A percentile compares a stretch with the other conserved stretches of the same genome.
phyloP scores from a whole-genome alignment of 2,888 invertebrate genomes.

The Nymphalis c-album region DNA sequence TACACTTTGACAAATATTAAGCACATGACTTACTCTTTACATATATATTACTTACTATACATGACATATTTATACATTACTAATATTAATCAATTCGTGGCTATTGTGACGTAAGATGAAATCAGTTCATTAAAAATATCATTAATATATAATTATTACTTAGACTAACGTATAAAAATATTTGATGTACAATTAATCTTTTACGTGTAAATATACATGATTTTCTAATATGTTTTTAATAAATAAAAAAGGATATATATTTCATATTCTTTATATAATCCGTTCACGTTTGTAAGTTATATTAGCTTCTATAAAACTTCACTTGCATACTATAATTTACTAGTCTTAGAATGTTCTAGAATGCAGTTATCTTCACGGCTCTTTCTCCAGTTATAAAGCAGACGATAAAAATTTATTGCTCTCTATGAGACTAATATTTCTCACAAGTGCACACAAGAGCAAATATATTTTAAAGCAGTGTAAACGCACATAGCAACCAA shows the following conservation, averaged over 20 bases:
- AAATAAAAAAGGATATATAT: not conserved
- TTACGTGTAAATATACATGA: too few species aligned
- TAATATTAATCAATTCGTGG: too few species aligned
- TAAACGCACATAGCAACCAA: constrained; percentile 19
- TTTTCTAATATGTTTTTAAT: too few species aligned
- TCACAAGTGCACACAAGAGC: constrained; percentile 17
- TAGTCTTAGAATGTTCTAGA: constrained; percentile 5
- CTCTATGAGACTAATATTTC: constrained; percentile 8
- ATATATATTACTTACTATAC: too few species aligned
- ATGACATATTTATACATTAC: too few species aligned
- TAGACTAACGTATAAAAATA: too few species aligned
- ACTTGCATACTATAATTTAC: not conserved
- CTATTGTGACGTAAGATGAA: too few species aligned
- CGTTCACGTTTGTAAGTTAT: not conserved
- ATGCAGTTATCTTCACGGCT: constrained; percentile 8
- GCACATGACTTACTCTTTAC: too few species aligned
- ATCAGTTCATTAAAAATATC: too few species aligned
- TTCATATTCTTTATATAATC: not conserved
- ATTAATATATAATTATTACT: too few species aligned
- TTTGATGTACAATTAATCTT: too few species aligned
- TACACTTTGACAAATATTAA: too few species aligned
- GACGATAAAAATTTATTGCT: constrained; percentile 16
- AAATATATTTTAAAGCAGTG: constrained; percentile 17
- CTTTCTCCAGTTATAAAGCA: constrained; percentile 13
- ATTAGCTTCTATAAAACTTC: not conserved